Percentiles rank a stretch among this genome's conserved stretches.
Conservation (phyloP, 1,140 invertebrate genomes). For the Saxidomus purpurata region DNA sequence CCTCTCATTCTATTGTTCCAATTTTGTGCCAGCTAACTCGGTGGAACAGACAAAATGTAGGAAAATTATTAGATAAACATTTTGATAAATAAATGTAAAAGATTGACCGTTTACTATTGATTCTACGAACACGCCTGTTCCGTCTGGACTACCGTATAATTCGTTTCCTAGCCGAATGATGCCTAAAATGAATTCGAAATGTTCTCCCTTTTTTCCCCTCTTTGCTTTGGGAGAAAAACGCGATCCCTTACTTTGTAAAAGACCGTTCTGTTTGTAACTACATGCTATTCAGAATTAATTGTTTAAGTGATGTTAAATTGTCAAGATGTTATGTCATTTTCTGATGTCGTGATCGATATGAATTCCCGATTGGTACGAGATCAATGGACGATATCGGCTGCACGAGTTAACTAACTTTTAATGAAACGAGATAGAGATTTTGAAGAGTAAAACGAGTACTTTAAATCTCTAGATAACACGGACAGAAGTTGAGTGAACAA, state of each 20-base stretch:
- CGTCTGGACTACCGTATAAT: neutral
- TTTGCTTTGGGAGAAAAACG: neutral
- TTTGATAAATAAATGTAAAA: slow-evolving; percentile 73
- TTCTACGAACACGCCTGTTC: neutral
- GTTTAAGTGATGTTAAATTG: slow-evolving; percentile 64
- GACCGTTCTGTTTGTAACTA: neutral
- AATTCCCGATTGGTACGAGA: neutral
- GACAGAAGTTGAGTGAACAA: slow-evolving; percentile 1
- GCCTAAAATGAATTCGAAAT: neutral
- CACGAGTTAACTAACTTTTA: slow-evolving; percentile 7
- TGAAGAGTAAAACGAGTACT: neutral
- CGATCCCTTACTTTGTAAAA: slow-evolving; percentile 41
- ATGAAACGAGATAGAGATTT: neutral
- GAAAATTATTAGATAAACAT: slow-evolving; percentile 76
- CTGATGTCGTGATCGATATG: neutral
- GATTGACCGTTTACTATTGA: slow-evolving; percentile 67
- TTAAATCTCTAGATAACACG: neutral
- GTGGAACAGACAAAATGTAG: slow-evolving; percentile 72
- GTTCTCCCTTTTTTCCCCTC: neutral
- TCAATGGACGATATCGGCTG: slow-evolving; percentile 26
- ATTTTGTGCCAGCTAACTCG: slow-evolving; percentile 74
- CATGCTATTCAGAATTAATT: slow-evolving; percentile 27
- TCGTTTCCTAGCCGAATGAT: neutral
- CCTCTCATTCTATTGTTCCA: slow-evolving; percentile 77
- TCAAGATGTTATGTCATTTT: slow-evolving; percentile 39